phyloP scores from a whole-genome alignment of 2,888 invertebrate genomes.

The Standfussiana lucernea region DNA sequence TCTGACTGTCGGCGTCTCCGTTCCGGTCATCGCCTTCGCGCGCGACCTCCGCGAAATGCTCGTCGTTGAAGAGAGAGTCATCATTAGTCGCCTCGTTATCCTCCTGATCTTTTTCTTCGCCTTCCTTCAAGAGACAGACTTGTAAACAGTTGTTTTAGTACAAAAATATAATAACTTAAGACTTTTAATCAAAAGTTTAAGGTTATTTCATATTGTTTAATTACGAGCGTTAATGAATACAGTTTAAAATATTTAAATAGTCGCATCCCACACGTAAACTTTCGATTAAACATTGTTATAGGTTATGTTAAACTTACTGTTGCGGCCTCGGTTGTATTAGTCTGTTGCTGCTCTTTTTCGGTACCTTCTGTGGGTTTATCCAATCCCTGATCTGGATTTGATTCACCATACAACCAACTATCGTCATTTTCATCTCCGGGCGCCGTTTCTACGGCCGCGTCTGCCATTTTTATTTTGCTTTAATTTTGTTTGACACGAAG shows the following conservation, averaged over 20 bases:
- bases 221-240: background rate
- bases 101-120: constrained; percentile 87
- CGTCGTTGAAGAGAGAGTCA: constrained; percentile 88
- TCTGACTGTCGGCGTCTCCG: constrained; percentile 88
- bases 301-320: constrained; percentile 68
- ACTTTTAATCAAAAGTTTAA: background rate
- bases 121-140: constrained; percentile 71
- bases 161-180: background rate
- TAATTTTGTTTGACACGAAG: constrained; percentile 3
- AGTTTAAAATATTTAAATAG: background rate
- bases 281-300: constrained; percentile 38
- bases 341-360: constrained; percentile 72
- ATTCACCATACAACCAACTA: constrained; percentile 96
- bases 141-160: background rate
- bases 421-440: constrained; percentile 94
- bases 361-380: constrained; percentile 70
- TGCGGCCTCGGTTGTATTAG: constrained; percentile 59
- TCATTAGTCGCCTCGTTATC: constrained; percentile 87
- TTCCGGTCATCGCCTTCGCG: constrained; percentile 83
- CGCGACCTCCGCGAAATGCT: constrained; percentile 87
- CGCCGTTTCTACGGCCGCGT: constrained; percentile 81
- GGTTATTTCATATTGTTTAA: background rate
- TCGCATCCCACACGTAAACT: constrained; percentile 26
- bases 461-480: constrained; percentile 78
- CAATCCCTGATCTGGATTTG: constrained; percentile 87